Conservation (phyloP, 2,797 vertebrate genomes). For the Sciurus vulgaris region DNA sequence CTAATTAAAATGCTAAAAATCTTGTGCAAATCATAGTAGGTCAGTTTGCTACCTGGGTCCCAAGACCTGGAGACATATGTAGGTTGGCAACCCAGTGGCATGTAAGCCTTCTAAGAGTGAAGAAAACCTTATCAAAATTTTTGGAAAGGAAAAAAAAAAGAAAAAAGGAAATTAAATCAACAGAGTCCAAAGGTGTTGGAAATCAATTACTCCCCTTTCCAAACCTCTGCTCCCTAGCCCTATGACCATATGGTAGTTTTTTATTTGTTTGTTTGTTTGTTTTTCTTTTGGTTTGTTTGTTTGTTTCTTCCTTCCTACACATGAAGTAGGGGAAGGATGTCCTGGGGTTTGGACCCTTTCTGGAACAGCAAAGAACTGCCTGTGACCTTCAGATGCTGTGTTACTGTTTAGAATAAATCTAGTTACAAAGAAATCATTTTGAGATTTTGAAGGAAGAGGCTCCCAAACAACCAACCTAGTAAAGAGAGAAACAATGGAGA, state of each 20-base stretch:
- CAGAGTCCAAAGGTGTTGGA: not conserved
- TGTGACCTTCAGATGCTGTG: not conserved
- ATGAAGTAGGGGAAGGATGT: not conserved
- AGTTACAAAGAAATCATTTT: not conserved
- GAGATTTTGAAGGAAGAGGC: not conserved
- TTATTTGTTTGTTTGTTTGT: not conserved
- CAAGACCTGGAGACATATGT: not conserved
- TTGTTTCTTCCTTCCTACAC: not conserved
- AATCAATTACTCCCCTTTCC: not conserved
- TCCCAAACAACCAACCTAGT: not conserved
- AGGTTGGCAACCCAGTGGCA: not conserved
- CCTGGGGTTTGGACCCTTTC: not conserved
- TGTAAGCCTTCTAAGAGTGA: not conserved
- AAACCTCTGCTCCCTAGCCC: not conserved
- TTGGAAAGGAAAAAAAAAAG: not conserved
- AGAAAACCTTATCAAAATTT: not conserved
- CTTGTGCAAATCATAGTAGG: not conserved
- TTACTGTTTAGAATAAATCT: not conserved
- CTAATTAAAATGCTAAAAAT: not conserved
- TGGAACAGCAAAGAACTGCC: not conserved
- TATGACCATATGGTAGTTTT: not conserved
- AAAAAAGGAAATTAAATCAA: not conserved
- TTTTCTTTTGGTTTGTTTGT: too few relatives aligned
- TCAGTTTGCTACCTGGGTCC: not conserved
- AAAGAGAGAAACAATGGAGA: conserved; percentile 5